These are phyloP conservation scores for Cyanocitta stelleri DNA, from an alignment of 2,113 vertebrate species.

Conservation along the genomic window DNA sequence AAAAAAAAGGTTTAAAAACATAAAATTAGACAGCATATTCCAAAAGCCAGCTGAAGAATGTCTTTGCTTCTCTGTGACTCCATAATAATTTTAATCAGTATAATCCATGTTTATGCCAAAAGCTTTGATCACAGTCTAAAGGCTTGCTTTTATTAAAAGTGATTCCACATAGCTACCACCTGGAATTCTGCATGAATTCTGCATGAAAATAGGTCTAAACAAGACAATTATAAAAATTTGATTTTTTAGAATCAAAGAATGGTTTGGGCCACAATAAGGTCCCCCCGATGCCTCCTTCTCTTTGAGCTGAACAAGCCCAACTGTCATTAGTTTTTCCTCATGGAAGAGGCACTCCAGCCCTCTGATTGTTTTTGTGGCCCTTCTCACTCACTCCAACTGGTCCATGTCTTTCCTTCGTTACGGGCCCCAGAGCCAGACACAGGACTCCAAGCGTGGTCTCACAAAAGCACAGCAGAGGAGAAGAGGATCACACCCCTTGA, in stretches of 20 bases:
- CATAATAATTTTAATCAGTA: neutral
- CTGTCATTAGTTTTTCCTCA: neutral
- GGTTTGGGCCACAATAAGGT: neutral
- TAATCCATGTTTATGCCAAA: neutral
- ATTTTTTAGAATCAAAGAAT: neutral
- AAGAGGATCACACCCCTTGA: neutral
- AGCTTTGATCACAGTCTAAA: neutral
- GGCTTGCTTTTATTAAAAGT: neutral
- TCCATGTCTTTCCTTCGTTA: neutral
- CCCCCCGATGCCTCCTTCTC: accelerated
- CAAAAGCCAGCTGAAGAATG: neutral
- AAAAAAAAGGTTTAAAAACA: neutral
- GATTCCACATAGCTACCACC: neutral
- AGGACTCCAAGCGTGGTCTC: neutral
- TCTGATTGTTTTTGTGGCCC: neutral
- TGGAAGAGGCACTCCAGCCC: neutral
- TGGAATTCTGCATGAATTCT: neutral
- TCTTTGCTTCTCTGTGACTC: neutral
- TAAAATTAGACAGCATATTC: neutral
- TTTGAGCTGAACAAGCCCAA: neutral
- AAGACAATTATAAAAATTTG: neutral
- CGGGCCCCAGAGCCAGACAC: neutral
- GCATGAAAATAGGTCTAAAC: neutral
- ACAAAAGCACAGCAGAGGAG: neutral
- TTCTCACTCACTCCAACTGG: neutral